Base-by-base conservation (phyloP, 2,113 vertebrate genomes). In the Ceyx margarethae region DNA sequence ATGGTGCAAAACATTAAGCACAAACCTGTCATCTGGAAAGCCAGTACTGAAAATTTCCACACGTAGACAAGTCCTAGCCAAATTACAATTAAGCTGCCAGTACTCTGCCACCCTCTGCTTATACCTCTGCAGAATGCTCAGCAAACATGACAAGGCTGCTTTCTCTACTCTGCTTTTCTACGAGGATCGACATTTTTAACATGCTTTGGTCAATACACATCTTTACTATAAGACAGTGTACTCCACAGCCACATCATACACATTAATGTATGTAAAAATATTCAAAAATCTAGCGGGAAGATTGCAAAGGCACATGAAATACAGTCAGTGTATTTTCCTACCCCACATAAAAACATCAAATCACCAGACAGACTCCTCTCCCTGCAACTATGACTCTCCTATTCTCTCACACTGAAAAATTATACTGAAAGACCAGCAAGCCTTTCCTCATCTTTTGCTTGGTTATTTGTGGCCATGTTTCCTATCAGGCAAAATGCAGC, bases 211-310 rank as follows among this genome's bases (percentile, higher is more conserved):
- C 72, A 88, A 74, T 48, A 46, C 17, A 35, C 50, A 60, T 2
- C 2, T 85, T 83, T 67, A 78, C 29, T 71, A 68, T 81, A 66
- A 89, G 89, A 43, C 87, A 21, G 29, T 48, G 26, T 89, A 53
- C 67, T 71, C 81, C 71, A 29, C 33, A 92, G 56, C n/a, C 71
- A 82, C 89, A 85, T 89, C 81, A 71, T 16, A 92, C 42, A 56
- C 60, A 31, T 76, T 89, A 93, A 91, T 83, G 19, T 81, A 83
- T 85, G 85, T 50, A 80, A 96, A 96, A 93, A 87, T 89, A 92
- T 93, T 93, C 75, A 35, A 67, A 93, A 91, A 77, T 60, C 65
- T 66, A 77, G 71, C 0, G 0, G 48, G 64, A 85, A 77, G 91
- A 56, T 87, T 83, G 91, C 82, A 89, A 95, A 96, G 51, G 80